Base-by-base conservation (phyloP, 2,113 vertebrate species). In the Guaruba guarouba region DNA sequence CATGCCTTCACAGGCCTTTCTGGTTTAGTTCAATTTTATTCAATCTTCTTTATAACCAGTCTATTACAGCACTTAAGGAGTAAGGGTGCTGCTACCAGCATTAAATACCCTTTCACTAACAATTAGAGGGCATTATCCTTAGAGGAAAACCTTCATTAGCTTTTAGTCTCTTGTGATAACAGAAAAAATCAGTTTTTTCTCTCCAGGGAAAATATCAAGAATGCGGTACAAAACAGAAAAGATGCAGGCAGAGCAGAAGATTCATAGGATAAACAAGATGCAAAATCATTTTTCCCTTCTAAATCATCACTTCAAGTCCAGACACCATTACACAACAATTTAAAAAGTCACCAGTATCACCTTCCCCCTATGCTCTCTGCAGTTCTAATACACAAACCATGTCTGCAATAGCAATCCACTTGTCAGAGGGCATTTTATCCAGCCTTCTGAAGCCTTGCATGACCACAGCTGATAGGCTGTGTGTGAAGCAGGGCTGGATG, bases 121-220 rank as follows among this genome's bases (percentile, higher is more conserved):
- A 87, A 70, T 77, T 59, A 82, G 1, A 93, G 18, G 37, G 54
- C 29, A 84, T 67, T 93, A 93, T 87, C 83, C 84, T 93, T 69
- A 69, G 17, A 93, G 68, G 27, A 49, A 86, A 86, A 92, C 68
- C 61, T 46, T 78, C 43, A 73, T 69, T 41, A 79, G 54, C 52
- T 94, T 86, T 94, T 64, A 52, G 41, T 55, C 67, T 73, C 24
- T 82, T 91, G 37, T 63, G 92, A 54, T 63, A 94, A 92, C 39
- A 84, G 71, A 78, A 69, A 44, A 69, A 49, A 49, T 11, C 54
- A 75, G 69, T 13, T 95, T 96, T 96, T 70, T 86, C 68, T 68
- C 92, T 74, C 61, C 54, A 63, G 70, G 62, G 41, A 97, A 62
- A 97, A 96, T 52, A 94, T 33, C 33, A 95, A 78, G 43, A 69